Percentiles rank a stretch among this genome's conserved stretches.
These are phyloP conservation scores for Sinocyclocheilus maitianheensis DNA, from an alignment of 2,113 vertebrate species.

Conservation along the genomic window DNA sequence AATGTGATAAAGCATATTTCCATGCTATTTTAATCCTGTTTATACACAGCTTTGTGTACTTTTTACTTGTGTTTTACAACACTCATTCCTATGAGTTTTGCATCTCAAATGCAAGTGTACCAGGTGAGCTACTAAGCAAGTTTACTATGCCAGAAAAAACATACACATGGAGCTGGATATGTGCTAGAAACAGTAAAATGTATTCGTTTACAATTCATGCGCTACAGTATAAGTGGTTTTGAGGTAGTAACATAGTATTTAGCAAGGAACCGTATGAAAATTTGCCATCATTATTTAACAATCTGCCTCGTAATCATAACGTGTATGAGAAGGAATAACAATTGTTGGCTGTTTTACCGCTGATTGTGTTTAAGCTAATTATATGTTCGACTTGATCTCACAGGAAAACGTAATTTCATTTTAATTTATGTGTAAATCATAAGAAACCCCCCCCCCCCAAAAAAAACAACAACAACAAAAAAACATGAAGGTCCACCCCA, in stretches of 20 bases:
- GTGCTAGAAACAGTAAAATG: not conserved
- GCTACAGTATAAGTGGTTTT: not conserved
- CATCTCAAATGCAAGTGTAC: no score
- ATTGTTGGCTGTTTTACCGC: not conserved
- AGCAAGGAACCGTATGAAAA: not conserved
- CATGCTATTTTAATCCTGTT: not conserved
- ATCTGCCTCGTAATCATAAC: not conserved
- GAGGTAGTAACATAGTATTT: not conserved
- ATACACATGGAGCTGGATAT: not conserved
- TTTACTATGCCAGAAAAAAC: not conserved
- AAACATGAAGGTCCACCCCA: no score
- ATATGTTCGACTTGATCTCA: no score
- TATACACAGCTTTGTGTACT: no score
- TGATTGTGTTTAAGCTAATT: no score
- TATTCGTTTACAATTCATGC: not conserved
- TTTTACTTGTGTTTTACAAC: no score
- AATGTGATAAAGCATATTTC: not conserved
- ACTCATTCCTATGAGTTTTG: no score
- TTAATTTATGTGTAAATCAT: no score
- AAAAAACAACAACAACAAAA: no score
- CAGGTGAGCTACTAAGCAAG: not conserved
- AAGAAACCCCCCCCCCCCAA: no score
- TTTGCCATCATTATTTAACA: not conserved
- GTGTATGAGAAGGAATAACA: not conserved
- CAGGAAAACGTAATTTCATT: no score